Conservation (phyloP, 2,113 vertebrate genomes). For the Notechis scutatus region DNA sequence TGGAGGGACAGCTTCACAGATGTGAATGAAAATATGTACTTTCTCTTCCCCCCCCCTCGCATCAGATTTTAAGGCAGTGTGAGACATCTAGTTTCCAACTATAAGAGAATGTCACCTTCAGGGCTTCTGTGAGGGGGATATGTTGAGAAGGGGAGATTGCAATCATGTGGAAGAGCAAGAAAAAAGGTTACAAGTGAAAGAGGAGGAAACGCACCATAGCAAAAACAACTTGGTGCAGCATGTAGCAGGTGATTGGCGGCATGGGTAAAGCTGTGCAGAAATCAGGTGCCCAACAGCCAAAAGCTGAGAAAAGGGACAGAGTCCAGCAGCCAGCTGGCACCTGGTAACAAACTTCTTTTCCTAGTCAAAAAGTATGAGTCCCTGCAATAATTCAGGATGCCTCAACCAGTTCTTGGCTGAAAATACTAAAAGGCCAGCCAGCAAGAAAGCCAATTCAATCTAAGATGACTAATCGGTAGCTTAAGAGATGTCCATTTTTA, state of each 20-base stretch:
- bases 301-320: neutral
- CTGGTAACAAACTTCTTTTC: neutral
- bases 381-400: neutral
- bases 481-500: neutral
- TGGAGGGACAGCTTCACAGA: neutral
- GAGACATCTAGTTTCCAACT: neutral
- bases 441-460: neutral
- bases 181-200: neutral
- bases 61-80: neutral
- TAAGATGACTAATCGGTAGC: neutral
- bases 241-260: neutral
- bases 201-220: neutral
- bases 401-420: neutral
- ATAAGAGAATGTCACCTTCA: neutral
- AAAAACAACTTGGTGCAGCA: neutral
- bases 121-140: neutral
- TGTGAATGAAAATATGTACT: neutral
- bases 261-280: neutral
- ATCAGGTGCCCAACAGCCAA: neutral
- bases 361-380: neutral
- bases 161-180: neutral
- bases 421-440: neutral
- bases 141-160: neutral
- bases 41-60: rapidly evolving
- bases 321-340: neutral